Conservation (phyloP, 1,140 invertebrate species). For the Trichoplusia ni region DNA sequence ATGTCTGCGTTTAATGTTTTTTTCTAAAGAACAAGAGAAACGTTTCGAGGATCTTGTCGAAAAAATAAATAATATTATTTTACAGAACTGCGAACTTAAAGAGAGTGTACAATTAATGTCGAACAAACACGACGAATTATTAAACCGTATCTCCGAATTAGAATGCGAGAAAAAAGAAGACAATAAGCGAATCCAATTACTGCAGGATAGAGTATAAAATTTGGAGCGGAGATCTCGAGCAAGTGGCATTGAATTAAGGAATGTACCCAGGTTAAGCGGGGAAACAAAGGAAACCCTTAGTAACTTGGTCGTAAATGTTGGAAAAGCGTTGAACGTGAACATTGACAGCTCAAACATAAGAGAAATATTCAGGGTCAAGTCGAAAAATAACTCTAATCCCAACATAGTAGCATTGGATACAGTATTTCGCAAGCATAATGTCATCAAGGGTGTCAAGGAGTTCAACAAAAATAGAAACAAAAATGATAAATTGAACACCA, state of each 20-base stretch:
- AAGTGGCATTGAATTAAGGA: neutral
- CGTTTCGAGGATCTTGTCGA: neutral
- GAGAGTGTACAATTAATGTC: neutral
- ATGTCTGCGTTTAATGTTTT: neutral
- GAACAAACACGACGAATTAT: neutral
- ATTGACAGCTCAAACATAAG: neutral
- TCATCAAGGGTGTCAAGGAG: neutral
- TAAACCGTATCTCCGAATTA: neutral
- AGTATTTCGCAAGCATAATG: neutral
- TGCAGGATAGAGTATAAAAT: neutral
- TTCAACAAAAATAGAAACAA: neutral
- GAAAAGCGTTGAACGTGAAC: neutral
- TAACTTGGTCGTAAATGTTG: neutral
- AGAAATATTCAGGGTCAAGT: neutral
- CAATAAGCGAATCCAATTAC: neutral
- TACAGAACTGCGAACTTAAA: neutral
- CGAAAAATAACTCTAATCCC: neutral
- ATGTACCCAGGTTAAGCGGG: neutral
- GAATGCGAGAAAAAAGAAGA: neutral
- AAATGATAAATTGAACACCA: neutral
- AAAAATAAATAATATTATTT: neutral
- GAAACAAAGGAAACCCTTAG: neutral
- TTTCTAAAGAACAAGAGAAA: neutral
- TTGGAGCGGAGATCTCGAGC: neutral
- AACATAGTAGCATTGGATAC: neutral